Base-by-base conservation (phyloP, 2,797 vertebrate genomes). In the Antennarius maculatus region DNA sequence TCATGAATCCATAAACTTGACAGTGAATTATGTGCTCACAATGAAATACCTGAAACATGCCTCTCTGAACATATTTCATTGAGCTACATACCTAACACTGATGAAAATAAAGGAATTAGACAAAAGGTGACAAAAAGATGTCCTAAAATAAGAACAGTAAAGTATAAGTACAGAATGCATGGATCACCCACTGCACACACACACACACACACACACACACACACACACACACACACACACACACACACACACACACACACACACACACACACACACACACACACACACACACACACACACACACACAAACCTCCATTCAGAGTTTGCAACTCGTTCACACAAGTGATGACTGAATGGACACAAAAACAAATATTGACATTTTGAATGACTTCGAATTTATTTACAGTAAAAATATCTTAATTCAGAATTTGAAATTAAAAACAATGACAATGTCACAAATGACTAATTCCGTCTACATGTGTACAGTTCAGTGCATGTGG, bases 1-100 rank as follows among this genome's bases (percentile, higher is more conserved):
- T 90, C 88, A 79, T 53, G 68, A 61, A 73, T 69, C 41, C 58
- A 54, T 62, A 23, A 80, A 48, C 28, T 45, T 39, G 66, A 0
- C 63, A 51, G 54, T 45, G 23, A 17, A 52, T 70, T 75, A 74
- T 54, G 81, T 74, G 89, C 72, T 39, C 47, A 15, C 1, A 45
- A 23, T 57, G 2, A 37, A 9, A 60, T 37, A 34, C 11, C 45
- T 18, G 12, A 34, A 50, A 57, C n/a, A 51, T 31, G 29, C 29
- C 29, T 31, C 29, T 31, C 29, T 31, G 31, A 34, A 34, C 31
- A 34, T 34, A 34, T 16, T 16, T 12, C 17, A 10, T 54, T 28
- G 52, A 37, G 13, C 62, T 62, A 37, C 61, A 50, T 3, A 3
- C 14, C 3, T 3, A 5, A 11, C 7, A 23, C 15, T 43, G 29